Evolutionary conservation across 2,113 vertebrate genomes (phyloP).

Genomic region (Phaethon lepturus): DNA sequence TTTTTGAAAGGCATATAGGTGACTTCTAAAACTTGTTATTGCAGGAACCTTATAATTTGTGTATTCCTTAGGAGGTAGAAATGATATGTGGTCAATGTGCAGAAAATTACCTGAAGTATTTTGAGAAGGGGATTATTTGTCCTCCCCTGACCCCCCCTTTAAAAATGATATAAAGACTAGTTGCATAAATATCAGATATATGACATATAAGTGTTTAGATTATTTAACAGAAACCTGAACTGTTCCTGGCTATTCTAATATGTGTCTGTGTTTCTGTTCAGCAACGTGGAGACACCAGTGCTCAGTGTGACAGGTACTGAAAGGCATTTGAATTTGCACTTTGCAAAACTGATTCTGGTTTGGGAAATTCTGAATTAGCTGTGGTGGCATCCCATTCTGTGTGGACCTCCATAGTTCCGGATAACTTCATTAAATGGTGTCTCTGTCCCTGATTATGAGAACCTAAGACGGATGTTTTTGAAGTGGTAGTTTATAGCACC

Average conservation of each 20-base stretch:
- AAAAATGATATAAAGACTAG: not conserved
- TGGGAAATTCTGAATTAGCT: not conserved
- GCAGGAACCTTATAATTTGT: not conserved
- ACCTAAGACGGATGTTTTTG: not conserved
- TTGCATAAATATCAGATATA: not conserved
- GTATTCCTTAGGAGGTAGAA: not conserved
- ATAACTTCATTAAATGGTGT: not conserved
- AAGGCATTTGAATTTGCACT: not conserved
- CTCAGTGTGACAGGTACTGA: not conserved
- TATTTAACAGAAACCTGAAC: not conserved
- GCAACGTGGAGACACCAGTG: not conserved
- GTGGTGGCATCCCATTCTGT: not conserved
- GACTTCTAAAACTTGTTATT: not conserved
- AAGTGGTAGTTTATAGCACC: not conserved
- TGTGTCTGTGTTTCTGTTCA: not conserved
- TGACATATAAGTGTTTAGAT: not conserved
- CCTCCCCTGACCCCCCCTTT: not conserved
- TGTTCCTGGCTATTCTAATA: not conserved
- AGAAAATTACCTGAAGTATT: not conserved
- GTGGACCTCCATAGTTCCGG: not conserved
- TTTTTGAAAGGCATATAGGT: slow-evolving; percentile 29
- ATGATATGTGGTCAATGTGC: not conserved
- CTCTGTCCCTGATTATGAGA: not conserved
- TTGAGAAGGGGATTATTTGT: not conserved
- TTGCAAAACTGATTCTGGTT: not conserved